Base-by-base conservation (phyloP, 2,888 invertebrate genomes). In the Congeria kusceri region DNA sequence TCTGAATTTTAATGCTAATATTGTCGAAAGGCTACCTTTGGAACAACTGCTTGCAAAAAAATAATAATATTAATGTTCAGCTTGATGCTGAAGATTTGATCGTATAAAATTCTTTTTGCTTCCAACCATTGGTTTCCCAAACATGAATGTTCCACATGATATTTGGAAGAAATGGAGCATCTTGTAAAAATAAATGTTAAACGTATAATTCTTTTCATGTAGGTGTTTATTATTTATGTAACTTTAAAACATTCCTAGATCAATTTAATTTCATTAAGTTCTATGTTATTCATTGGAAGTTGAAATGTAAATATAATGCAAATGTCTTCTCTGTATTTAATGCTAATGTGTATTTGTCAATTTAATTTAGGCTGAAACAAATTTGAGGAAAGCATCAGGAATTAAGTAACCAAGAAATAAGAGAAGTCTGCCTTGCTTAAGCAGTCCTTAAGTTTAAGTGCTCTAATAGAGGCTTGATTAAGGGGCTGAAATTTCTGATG, bases 281-380 rank as follows among this genome's bases (percentile, higher is more conserved):
- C 23, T 25, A 28, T 27, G 23, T 18, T 20, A 59, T 58, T 62
- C 25, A 27, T 29, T 32, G 7, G 13, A 39, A 25, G 39, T 39
- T 32, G 15, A 39, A 11, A 39, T n/a, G n/a, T 39, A 1, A 39
- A 39, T 39, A 11, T 39, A 39, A 39, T 39, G 9, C 1, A n/a
- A 39, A 13, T 39, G 39, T 39, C 39, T 39, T 39, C 11, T 39
- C 39, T 39, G 9, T 7, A 49, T 25, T 53, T 56, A 49, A 69
- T 61, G 59, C 58, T 46, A 59, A 20, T 49, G 32, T 32, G 49
- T 61, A 39, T 63, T 53, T 70, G 57, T 70, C 46, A 70, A 63
- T 70, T 79, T 72, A 76, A 80, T 80, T 47, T 80, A 80, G 80
- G 80, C 75, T 71, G 72, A 76, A 67, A 64, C 76, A 77, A 66